Evolutionary conservation across 30 jellyfish, hydroid and myxozoan genomes (phyloP).

Genomic region (Aurelia aurita): DNA sequence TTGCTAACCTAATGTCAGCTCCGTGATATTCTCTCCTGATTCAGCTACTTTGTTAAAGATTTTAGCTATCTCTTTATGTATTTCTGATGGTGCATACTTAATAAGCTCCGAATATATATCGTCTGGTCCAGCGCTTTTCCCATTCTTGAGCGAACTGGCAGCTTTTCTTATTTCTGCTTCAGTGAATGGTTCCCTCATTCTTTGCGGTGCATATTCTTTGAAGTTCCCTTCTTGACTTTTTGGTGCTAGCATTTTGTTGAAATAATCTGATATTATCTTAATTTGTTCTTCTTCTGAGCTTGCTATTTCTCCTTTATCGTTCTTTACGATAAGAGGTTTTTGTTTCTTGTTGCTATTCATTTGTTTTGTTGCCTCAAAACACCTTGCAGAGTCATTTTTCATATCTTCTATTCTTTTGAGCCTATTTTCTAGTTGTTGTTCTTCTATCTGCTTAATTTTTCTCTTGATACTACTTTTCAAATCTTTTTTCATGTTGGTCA

Average conservation of each 20-base stretch:
- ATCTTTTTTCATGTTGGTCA: neutral
- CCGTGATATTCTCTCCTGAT: neutral
- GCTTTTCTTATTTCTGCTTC: neutral
- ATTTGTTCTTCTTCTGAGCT: slow-evolving; percentile 5
- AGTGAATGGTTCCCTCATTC: too few species aligned
- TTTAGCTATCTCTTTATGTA: neutral
- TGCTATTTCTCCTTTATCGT: neutral
- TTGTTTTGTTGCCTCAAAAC: neutral
- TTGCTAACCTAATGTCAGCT: neutral
- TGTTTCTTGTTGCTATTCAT: too few species aligned
- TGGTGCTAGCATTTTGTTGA: slow-evolving; percentile 1
- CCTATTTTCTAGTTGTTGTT: neutral
- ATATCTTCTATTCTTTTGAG: neutral
- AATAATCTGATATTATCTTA: neutral
- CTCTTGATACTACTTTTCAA: neutral
- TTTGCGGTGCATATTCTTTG: slow-evolving; percentile 8
- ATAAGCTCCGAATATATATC: neutral
- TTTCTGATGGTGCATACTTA: neutral
- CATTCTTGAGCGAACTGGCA: neutral
- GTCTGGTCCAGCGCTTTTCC: slow-evolving; percentile 1
- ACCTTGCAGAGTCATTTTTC: neutral
- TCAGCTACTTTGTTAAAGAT: slow-evolving; percentile 1
- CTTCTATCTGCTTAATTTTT: neutral
- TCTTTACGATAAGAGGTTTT: too few species aligned
- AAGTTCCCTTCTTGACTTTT: slow-evolving; percentile 2